Base-by-base conservation (phyloP, 2,888 invertebrate genomes). In the Drosophila suboccidentalis region DNA sequence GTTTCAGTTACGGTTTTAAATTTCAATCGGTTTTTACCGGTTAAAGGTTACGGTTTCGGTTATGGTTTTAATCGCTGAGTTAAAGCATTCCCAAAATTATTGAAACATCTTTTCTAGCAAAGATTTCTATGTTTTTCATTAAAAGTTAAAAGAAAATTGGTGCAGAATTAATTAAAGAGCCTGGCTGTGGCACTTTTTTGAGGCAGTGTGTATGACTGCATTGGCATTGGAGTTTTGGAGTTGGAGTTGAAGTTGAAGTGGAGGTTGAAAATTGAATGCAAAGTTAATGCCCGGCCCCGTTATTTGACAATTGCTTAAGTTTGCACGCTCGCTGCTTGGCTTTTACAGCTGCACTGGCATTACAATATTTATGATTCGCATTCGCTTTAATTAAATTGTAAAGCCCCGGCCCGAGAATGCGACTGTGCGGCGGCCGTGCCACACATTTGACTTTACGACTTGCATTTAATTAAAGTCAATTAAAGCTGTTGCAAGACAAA, bases 401-500 rank as follows among this genome's bases (percentile, higher is more conserved):
- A 47, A 53, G 50, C 47, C 53, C 50, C 13, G 29, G 22, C 38
- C 36, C 22, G 34, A 46, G 65, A 60, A 71, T 77, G 73, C 62
- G 57, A 78, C 57, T 67, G 59, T 63, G 71, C 41, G 49, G 51
- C 47, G 61, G 47, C 60, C 43, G 43, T 77, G 77, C 59, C 65
- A 78, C 71, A 78, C 70, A 87, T 82, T 87, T 87, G 83, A 82
- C 83, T 85, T 87, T 82, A 83, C 88, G 86, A 82, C 83, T 80
- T 86, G 89, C 87, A 88, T 86, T 82, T 84, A 84, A 86, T 84
- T 89, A 89, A 83, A 83, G 78, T 78, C 87, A 84, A 89, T 84
- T 84, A 74, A 78, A 80, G 66, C 63, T 51, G 53, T 58, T 43
- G 26, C 57, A 54, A 63, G 68, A 61, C 66, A 65, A 41, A 53